These are phyloP conservation scores for Ovis aries DNA, from an alignment of 2,113 vertebrate species.

Conservation along the genomic window ARS-UI_Ramb_v3.0 NC_056065.1:58091501-58092000, in stretches of 20 bases:
- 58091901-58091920: constrained; percentile 23
- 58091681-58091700: not conserved
- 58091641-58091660: too few relatives aligned
- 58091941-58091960: not conserved
- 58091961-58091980: constrained; percentile 25
- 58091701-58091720: not conserved
- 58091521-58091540: too few relatives aligned
- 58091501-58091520: too few relatives aligned
- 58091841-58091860: constrained; percentile 44
- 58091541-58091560: too few relatives aligned
- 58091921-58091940: not conserved
- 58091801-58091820: constrained; percentile 43
- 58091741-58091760: not conserved
- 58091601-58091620: too few relatives aligned
- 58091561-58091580: too few relatives aligned
- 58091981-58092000: not conserved
- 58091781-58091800: constrained; percentile 29
- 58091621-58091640: too few relatives aligned
- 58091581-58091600: too few relatives aligned
- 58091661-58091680: too few relatives aligned
- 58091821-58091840: constrained; percentile 37
- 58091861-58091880: constrained; percentile 36
- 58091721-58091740: constrained; percentile 28
- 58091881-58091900: constrained; percentile 2
- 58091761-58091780: constrained; percentile 3